Base-by-base conservation (phyloP, 2,797 vertebrate species). In the Pelodytes ibericus region DNA sequence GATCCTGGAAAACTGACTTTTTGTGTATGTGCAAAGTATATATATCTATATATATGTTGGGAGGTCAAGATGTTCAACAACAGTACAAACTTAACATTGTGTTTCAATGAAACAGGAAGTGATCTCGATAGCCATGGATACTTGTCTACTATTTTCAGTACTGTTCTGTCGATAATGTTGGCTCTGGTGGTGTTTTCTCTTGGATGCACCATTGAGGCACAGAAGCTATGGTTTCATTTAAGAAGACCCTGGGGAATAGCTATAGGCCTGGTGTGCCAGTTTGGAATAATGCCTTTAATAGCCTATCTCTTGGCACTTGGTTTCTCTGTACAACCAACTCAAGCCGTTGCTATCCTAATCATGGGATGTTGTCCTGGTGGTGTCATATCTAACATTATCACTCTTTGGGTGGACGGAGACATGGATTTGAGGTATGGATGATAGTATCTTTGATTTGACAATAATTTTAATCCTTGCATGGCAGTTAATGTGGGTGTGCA, bases 401-500 rank as follows among this genome's bases (percentile, higher is more conserved):
- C 87, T 36, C 89, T 87, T 80, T 92, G 90, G 90, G 79, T 86
- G 15, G 89, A 91, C 51, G 90, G 90, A 61, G 89, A 92, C 79
- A 90, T 91, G 90, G 88, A 91, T 82, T 89, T 92, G 83, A 91
- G 89, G 90, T 90, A 80, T 75, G 83, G 44, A 15, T 39, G 36
- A 39, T 13, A 39, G 36, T 39, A 39, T 8, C 36, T 39, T 8
- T 39, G 15, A 39, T n/a, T n/a, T n/a, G n/a, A n/a, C n/a, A n/a
- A n/a, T n/a, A n/a, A n/a, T n/a, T n/a, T n/a, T n/a, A n/a, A n/a
- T n/a, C n/a, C n/a, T n/a, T n/a, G n/a, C n/a, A n/a, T n/a, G n/a
- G n/a, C n/a, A n/a, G n/a, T n/a, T n/a, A n/a, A n/a, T n/a, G n/a
- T n/a, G n/a, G n/a, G n/a, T n/a, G n/a, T n/a, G n/a, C n/a, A n/a